Evolutionary conservation across 2,888 invertebrate genomes (phyloP), one percentile per base, ranked within the genome.

Genomic region (Lithophane socia): DNA sequence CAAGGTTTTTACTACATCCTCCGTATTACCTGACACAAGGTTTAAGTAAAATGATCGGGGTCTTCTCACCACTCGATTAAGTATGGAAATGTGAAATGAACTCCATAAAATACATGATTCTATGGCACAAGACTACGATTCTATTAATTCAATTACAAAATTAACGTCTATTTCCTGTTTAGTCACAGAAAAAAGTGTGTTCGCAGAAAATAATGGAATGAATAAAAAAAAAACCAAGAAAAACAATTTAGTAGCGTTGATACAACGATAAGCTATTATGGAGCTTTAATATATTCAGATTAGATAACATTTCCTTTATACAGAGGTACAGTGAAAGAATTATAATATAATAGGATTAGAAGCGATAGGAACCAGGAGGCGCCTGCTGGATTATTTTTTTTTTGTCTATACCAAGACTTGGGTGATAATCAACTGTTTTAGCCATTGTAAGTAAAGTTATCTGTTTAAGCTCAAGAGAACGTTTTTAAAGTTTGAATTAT

Each of bases 321-420:
- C 68, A 70, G 47, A 60, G 61, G 67, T 65, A 70, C 75, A 69
- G 67, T 83, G 76, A 78, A 84, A 85, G 80, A 85, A 89, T 88
- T 87, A 87, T 85, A 85, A 86, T 86, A 80, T 90, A 90, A 89
- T 89, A 91, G 88, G 90, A 91, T 91, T 91, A 89, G 68, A 49
- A 69, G 16, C 71, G 88, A 87, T 89, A 89, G 82, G 64, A 77
- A 65, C 47, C 54, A 18, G 47, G 77, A 85, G 90, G 89, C 86
- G 89, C 90, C 90, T 83, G 60, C 5, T 68, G 89, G 93, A 92
- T 94, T 94, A 92, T 76, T 80, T 86, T 89, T 91, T 90, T 87
- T 88, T 84, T 87, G 83, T 87, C 82, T 85, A 83, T 85, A 82
- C 89, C 85, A 89, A 87, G 87, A 83, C 79, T 75, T 86, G 81